These are phyloP conservation scores for Spilarctia lutea DNA, from an alignment of 2,888 invertebrate genomes.

Conservation along the genomic window DNA sequence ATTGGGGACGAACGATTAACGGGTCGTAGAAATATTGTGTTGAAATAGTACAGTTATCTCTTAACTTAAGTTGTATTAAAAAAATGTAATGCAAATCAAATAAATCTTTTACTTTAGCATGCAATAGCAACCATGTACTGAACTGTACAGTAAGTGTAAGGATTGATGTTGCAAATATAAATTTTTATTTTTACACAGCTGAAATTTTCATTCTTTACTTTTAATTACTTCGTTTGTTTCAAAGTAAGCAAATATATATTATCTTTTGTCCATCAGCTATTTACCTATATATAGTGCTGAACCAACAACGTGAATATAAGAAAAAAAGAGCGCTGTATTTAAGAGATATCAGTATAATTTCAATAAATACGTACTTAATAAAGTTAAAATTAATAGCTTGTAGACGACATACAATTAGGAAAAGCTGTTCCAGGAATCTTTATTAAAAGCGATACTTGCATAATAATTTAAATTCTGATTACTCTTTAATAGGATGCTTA, in stretches of 20 bases:
- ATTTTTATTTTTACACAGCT: neutral
- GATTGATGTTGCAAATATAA: too few relatives aligned
- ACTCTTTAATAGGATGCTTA: conserved; percentile 16
- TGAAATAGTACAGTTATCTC: neutral
- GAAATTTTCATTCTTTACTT: neutral
- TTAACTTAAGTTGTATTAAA: neutral
- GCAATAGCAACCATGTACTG: too few relatives aligned
- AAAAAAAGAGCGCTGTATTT: neutral
- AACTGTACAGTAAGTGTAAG: too few relatives aligned
- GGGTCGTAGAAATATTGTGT: conserved; percentile 1
- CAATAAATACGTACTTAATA: neutral
- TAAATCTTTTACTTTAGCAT: neutral
- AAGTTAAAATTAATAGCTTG: neutral
- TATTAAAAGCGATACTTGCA: conserved; percentile 33
- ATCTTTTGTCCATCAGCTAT: neutral
- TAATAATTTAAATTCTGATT: conserved; percentile 24
- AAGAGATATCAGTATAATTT: neutral
- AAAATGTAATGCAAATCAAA: neutral
- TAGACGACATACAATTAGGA: neutral
- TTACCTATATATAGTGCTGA: neutral
- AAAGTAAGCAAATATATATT: neutral
- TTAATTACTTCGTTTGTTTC: neutral
- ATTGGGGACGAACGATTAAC: conserved; percentile 2
- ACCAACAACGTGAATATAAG: neutral
- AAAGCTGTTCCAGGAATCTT: conserved; percentile 11